Conservation (phyloP, 2,797 vertebrate genomes). For the Epinephelus coioides region DNA sequence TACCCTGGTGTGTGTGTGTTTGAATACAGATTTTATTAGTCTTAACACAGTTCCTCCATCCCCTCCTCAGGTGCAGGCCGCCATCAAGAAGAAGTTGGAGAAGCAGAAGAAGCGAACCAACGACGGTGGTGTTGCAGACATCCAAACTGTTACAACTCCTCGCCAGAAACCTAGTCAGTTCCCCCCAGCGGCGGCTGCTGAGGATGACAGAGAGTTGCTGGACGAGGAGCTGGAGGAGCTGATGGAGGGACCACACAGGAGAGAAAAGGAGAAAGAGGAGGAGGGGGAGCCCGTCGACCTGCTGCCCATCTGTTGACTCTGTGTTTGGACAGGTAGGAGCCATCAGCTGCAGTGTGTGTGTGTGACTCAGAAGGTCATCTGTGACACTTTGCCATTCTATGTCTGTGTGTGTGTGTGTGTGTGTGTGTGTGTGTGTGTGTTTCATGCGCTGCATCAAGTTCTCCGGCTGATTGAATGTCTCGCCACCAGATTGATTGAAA, state of each 20-base stretch:
- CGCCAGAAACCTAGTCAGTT: constrained; percentile 39
- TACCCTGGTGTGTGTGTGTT: neutral
- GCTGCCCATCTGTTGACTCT: constrained; percentile 81
- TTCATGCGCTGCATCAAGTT: constrained; percentile 51
- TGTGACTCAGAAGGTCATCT: neutral
- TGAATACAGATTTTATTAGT: neutral
- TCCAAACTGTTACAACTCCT: constrained; percentile 14
- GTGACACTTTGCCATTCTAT: constrained; percentile 3
- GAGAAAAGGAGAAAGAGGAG: constrained; percentile 48
- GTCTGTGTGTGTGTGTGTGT: constrained; percentile 21
- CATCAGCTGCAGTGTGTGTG: neutral
- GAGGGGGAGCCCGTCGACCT: constrained; percentile 72
- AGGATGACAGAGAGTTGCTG: constrained; percentile 45
- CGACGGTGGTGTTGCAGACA: constrained; percentile 39
- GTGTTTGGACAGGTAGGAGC: constrained; percentile 86
- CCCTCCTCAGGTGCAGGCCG: constrained; percentile 82
- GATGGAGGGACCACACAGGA: constrained; percentile 70
- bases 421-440: constrained; percentile 25
- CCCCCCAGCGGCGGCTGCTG: constrained; percentile 1
- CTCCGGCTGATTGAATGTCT: constrained; percentile 67
- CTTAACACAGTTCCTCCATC: neutral
- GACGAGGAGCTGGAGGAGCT: constrained; percentile 72
- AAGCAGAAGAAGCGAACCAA: constrained; percentile 76
- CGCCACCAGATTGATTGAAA: constrained; percentile 55
- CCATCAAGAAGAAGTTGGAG: constrained; percentile 86